Evolutionary conservation across 2,797 vertebrate genomes (phyloP).

Genomic region (Intellagama lesueurii): DNA sequence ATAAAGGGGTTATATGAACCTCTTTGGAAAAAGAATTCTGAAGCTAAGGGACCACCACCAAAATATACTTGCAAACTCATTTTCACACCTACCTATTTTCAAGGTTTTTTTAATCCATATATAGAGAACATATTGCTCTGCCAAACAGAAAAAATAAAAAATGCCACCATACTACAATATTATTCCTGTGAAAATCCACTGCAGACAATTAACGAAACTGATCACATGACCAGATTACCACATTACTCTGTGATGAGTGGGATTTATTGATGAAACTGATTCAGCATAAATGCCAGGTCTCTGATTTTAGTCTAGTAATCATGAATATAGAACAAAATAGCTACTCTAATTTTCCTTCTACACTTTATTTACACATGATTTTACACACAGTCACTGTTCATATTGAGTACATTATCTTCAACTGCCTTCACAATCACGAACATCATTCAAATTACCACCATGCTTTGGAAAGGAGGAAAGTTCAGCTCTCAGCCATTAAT

Average conservation of each 20-base stretch:
- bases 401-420: neutral
- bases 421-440: neutral
- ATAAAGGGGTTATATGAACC: neutral
- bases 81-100: neutral
- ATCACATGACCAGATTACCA: neutral
- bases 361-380: neutral
- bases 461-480: neutral
- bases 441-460: neutral
- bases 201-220: neutral
- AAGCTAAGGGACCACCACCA: neutral
- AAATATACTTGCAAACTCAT: neutral
- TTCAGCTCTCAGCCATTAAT: constrained; percentile 15
- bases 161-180: neutral
- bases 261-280: neutral
- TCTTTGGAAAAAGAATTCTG: neutral
- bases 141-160: neutral
- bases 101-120: neutral
- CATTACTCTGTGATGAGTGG: neutral
- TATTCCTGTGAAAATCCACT: neutral
- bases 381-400: neutral
- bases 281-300: constrained; percentile 11
- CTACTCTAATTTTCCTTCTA: neutral
- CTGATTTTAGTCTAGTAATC: neutral
- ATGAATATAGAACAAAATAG: constrained; percentile 9
- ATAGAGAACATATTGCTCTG: too few species aligned